Evolutionary conservation across 2,113 vertebrate species (phyloP).

Genomic region (Procapra przewalskii): DNA sequence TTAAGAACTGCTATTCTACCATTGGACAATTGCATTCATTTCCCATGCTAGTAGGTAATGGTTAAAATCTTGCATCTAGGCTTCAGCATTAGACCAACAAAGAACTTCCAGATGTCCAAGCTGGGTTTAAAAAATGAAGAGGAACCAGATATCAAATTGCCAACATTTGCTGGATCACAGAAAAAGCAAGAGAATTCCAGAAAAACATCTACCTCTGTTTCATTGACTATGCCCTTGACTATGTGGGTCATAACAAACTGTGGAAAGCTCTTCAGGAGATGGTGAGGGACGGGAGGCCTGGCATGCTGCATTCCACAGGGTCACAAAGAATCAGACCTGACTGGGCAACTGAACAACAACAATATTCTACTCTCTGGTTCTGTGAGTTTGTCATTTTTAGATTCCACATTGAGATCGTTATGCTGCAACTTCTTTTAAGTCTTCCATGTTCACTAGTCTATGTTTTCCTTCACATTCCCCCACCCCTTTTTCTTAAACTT

Average conservation of each 20-base stretch:
- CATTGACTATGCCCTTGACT: background rate
- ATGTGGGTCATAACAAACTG: background rate
- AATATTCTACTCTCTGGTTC: background rate
- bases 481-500: rapidly evolving
- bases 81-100: background rate
- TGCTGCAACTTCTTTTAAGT: background rate
- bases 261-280: background rate
- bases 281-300: background rate
- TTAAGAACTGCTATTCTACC: background rate
- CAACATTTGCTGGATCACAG: background rate
- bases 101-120: background rate
- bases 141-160: background rate
- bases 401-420: background rate
- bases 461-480: background rate
- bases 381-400: background rate
- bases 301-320: background rate
- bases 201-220: background rate
- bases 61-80: background rate
- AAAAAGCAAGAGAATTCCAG: background rate
- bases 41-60: background rate
- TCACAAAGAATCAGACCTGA: background rate
- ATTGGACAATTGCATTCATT: background rate
- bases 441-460: background rate
- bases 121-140: background rate
- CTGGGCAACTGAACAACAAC: background rate